Base-by-base conservation (phyloP, 2,113 vertebrate species). In the Lichenostomus cassidix region DNA sequence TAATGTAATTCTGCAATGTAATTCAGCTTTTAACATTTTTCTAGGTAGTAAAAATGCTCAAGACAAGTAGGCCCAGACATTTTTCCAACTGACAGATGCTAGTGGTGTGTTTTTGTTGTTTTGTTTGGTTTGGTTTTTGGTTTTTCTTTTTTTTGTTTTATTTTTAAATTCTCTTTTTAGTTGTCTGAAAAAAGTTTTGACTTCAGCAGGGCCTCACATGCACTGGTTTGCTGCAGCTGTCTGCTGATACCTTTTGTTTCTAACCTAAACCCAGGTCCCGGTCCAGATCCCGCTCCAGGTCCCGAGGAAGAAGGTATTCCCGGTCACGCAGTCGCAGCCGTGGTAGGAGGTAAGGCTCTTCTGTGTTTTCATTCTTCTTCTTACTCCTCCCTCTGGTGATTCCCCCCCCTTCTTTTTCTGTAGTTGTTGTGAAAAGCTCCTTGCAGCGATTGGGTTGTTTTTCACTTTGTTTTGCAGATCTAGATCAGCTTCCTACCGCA, bases 321-420 rank as follows among this genome's bases (percentile, higher is more conserved):
- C 98, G 98, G 68, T 98, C 98, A 62, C 97, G 97, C 53, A 99
- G 98, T 89, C 97, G 98, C 58, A 98, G 98, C 96, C 97, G 98
- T 59, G 98, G 98, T 89, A 98, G 98, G 95, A 98, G 98, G 98
- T 96, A 42, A 12, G 44, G 2, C 55, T 85, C 6, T 52, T 10
- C 19, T 22, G 4, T 41, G 3, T 31, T 62, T 15, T 10, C 2
- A 0, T 46, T 39, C 2, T 33, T 71, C 42, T 19, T 33, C 11
- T 29, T 20, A 0, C 2, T 67, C 1, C 5, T 64, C 5, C 3
- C 12, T 46, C 6, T 39, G 10, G 22, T 7, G 22, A 5, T 2
- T 1, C 10, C 24, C 8, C 25, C 6, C n/a, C 4, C 7, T 29
- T 5, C 1, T 1, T 2, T 3, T 41, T 46, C 13, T 41, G 5